Percentiles rank a stretch among this genome's conserved stretches.
Conservation (phyloP, 2,888 invertebrate genomes). For the Caradrina kadenii region DNA sequence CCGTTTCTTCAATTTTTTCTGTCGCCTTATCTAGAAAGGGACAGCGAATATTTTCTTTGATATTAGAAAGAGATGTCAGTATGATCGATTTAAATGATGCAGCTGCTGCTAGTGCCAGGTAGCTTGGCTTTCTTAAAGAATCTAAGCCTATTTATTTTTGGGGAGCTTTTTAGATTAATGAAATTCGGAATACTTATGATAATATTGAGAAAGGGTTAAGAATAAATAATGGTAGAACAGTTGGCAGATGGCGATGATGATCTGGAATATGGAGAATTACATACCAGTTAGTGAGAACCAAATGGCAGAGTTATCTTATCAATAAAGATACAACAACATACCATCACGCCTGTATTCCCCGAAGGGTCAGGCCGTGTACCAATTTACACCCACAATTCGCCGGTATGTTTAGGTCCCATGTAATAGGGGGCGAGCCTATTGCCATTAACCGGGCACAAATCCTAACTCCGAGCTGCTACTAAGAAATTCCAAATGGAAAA, state of each 20-base stretch:
- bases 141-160: conserved; percentile 78
- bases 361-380: too few species aligned
- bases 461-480: too few species aligned
- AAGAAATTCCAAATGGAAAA: too few species aligned
- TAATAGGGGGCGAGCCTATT: too few species aligned
- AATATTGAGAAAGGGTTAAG: conserved; percentile 58
- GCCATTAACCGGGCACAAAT: too few species aligned
- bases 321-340: conserved; percentile 16
- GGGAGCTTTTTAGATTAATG: conserved; percentile 65
- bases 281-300: conserved; percentile 4
- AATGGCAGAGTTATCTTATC: conserved; percentile 10
- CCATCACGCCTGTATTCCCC: too few species aligned
- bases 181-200: conserved; percentile 62
- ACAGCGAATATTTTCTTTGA: conserved; percentile 56
- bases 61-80: conserved; percentile 70
- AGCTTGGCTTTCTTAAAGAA: conserved; percentile 77
- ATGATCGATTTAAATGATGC: conserved; percentile 83
- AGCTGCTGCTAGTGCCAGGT: conserved; percentile 85
- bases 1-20: conserved; percentile 64
- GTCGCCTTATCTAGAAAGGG: conserved; percentile 74
- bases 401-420: too few species aligned
- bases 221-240: conserved; percentile 18
- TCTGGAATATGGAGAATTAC: conserved; percentile 10
- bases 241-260: conserved; percentile 49
- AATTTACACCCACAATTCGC: too few species aligned